phyloP scores from a whole-genome alignment of 2,113 vertebrate genomes.

The Channa maculata region DNA sequence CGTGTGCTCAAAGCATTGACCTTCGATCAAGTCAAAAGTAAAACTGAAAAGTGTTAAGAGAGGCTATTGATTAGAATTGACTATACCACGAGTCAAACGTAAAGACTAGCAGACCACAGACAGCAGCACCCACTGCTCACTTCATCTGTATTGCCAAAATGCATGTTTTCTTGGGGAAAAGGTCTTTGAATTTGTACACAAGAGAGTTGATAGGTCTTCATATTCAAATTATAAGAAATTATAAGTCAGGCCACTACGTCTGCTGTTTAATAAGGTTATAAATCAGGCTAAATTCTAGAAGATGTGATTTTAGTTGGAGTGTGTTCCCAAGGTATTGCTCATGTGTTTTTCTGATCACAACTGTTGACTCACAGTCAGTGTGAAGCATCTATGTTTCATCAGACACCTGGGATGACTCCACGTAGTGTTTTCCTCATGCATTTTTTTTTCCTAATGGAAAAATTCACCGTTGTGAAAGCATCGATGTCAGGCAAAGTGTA shows the following conservation, averaged over 20 bases:
- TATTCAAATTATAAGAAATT: conserved; percentile 31
- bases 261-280: no score
- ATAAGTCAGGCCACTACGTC: no score
- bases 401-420: conserved; percentile 30
- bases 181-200: conserved; percentile 20
- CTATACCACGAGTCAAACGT: conserved; percentile 1
- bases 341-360: not conserved
- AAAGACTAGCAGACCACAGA: not conserved
- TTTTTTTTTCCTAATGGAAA: conserved; percentile 72
- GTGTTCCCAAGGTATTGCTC: conserved; percentile 34
- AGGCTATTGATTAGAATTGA: conserved; percentile 29
- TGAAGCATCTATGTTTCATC: conserved; percentile 5
- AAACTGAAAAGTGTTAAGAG: conserved; percentile 25
- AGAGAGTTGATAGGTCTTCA: conserved; percentile 1
- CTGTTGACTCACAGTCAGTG: conserved; percentile 40
- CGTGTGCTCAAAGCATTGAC: conserved; percentile 21
- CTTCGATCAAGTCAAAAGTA: conserved; percentile 43
- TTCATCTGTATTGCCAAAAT: not conserved
- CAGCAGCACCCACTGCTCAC: not conserved
- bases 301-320: not conserved
- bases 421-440: conserved; percentile 49
- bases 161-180: not conserved
- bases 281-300: not conserved
- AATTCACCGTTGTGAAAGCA: conserved; percentile 39
- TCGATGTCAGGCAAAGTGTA: conserved; percentile 9